phyloP scores from a whole-genome alignment of 2,888 invertebrate species.

The Aporophyla nigra region DNA sequence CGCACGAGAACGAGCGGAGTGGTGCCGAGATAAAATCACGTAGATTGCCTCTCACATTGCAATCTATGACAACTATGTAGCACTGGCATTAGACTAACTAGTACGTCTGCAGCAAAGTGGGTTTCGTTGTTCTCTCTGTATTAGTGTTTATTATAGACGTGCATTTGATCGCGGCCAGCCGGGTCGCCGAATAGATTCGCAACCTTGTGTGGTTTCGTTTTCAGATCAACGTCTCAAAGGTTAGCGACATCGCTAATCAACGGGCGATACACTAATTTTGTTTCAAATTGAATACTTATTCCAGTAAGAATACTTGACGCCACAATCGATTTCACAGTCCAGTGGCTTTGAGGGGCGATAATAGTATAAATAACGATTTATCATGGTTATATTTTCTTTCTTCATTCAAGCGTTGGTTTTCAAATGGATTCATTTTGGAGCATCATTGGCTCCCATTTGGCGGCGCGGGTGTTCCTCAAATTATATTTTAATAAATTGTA shows the following conservation, averaged over 20 bases:
- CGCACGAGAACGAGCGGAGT: constrained; percentile 8
- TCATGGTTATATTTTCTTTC: constrained; percentile 26
- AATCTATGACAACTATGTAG: constrained; percentile 37
- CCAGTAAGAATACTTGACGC: constrained; percentile 31
- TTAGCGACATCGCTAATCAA: constrained; percentile 50
- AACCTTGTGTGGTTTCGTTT: constrained; percentile 53
- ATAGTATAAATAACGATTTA: constrained; percentile 29
- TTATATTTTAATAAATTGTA: constrained; percentile 42
- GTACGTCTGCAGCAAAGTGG: constrained; percentile 40
- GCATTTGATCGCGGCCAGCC: constrained; percentile 23
- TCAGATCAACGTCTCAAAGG: constrained; percentile 47
- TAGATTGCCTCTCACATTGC: constrained; percentile 45
- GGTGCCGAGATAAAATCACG: constrained; percentile 43
- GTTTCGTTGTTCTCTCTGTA: constrained; percentile 39
- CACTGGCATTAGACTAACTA: constrained; percentile 30
- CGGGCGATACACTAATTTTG: constrained; percentile 27
- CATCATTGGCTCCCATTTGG: constrained; percentile 36
- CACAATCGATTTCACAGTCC: constrained; percentile 57
- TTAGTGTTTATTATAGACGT: constrained; percentile 16
- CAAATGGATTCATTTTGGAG: constrained; percentile 31
- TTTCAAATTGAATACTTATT: constrained; percentile 40
- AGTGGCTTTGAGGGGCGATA: constrained; percentile 39
- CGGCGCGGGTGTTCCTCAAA: constrained; percentile 21
- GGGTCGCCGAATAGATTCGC: constrained; percentile 11
- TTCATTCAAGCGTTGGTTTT: constrained; percentile 20